Conservation (phyloP, 2,113 vertebrate species). For the Coptodon bakossiorum region DNA sequence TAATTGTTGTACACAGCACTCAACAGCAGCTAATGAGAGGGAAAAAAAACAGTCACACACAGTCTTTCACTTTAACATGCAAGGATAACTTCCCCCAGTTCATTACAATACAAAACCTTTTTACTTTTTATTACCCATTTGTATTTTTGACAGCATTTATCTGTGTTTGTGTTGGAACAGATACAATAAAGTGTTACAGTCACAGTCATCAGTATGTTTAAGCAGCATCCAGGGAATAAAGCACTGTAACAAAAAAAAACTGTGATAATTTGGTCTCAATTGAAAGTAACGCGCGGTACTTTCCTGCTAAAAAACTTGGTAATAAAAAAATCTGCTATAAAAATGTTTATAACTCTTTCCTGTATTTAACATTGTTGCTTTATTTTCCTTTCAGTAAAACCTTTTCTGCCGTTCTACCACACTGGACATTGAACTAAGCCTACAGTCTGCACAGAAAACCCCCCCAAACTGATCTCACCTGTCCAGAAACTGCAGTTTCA, state of each 20-base stretch:
- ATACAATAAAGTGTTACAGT: not conserved
- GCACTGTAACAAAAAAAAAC: not conserved
- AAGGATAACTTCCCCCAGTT: not conserved
- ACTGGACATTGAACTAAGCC: not conserved
- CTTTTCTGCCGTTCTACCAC: not conserved
- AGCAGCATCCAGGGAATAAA: not conserved
- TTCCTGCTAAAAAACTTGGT: not conserved
- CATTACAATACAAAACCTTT: not conserved
- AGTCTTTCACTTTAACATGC: not conserved
- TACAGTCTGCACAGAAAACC: fast-evolving
- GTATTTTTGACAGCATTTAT: not conserved
- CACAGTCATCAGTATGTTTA: not conserved
- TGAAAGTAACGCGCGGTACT: not conserved
- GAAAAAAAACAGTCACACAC: not conserved
- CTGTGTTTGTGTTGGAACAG: not conserved
- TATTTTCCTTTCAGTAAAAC: not conserved
- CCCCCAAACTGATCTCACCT: not conserved
- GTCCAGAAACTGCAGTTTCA: not conserved
- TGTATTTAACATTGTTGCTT: not conserved
- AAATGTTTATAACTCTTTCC: not conserved
- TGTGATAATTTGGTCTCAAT: not conserved
- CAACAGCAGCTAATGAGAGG: not conserved
- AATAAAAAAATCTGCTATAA: not conserved
- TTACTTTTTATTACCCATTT: not conserved
- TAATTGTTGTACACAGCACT: not conserved